Percentiles rank a stretch among this genome's conserved stretches.
Evolutionary conservation across 2,888 invertebrate genomes (phyloP).

Genomic region (Lasius platythorax): DNA sequence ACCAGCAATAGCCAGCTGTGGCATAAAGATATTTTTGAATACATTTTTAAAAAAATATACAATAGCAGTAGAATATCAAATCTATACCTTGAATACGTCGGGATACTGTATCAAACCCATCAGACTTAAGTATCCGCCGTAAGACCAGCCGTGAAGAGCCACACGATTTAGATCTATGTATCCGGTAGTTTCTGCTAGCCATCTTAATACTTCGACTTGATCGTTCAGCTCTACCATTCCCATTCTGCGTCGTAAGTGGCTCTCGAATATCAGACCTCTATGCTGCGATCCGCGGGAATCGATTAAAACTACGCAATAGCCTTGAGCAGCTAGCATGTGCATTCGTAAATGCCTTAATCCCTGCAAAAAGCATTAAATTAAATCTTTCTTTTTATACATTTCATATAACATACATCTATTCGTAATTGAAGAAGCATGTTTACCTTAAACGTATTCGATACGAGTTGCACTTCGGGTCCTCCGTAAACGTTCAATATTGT

Average conservation of each 20-base stretch:
- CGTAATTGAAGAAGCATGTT: not conserved
- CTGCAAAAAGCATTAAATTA: conserved; percentile 85
- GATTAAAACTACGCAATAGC: conserved; percentile 97
- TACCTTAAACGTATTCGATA: conserved; percentile 97
- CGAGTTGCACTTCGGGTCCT: conserved; percentile 99
- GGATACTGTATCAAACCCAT: conserved; percentile 97
- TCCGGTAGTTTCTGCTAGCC: conserved; percentile 93
- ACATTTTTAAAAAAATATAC: not conserved
- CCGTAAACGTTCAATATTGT: conserved; percentile 99
- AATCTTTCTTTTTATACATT: not conserved
- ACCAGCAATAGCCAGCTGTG: conserved; percentile 94
- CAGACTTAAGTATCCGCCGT: conserved; percentile 98
- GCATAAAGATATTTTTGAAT: conserved; percentile 27
- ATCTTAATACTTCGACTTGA: conserved; percentile 97
- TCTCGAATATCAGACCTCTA: conserved; percentile 96
- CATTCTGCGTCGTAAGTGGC: conserved; percentile 95
- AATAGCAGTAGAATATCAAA: not conserved
- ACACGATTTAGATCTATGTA: conserved; percentile 97
- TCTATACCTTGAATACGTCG: conserved; percentile 94
- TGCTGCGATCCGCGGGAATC: conserved; percentile 98
- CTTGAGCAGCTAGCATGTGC: conserved; percentile 98
- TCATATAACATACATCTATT: not conserved
- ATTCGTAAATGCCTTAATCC: conserved; percentile 96
- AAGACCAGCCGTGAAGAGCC: conserved; percentile 99
- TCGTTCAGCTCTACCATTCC: conserved; percentile 97